Evolutionary conservation across 2,888 invertebrate genomes (phyloP).

Genomic region (Polylopha cassiicola): DNA sequence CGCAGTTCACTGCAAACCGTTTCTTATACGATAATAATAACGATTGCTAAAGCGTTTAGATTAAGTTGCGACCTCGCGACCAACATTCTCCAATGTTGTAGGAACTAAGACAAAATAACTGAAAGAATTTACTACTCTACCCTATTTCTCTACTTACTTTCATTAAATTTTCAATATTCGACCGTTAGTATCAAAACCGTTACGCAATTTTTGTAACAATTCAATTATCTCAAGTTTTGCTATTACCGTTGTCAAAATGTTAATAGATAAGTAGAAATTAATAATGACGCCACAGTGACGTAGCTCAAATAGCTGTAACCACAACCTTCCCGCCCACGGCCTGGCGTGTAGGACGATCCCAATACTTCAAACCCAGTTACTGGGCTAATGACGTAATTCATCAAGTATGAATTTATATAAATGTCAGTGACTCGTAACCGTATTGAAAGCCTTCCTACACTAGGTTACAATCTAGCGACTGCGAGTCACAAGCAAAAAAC

Average conservation of each 20-base stretch:
- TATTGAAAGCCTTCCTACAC: constrained; percentile 10
- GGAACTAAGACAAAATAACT: no score
- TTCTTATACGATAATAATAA: constrained; percentile 28
- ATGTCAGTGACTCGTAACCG: constrained; percentile 6
- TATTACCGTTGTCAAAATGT: constrained; percentile 40
- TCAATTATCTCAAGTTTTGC: no score
- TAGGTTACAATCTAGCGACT: no score
- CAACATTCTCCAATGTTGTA: constrained; percentile 24
- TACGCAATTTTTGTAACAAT: no score
- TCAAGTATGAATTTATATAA: background rate
- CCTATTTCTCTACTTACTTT: no score
- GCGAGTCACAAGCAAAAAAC: no score
- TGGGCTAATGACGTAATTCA: constrained; percentile 34
- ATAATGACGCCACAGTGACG: constrained; percentile 18
- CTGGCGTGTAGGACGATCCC: constrained; percentile 20
- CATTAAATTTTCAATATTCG: no score
- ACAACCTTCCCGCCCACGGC: constrained; percentile 62
- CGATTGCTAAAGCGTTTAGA: constrained; percentile 32
- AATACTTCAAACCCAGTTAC: constrained; percentile 33
- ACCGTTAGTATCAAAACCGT: no score
- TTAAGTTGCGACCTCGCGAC: constrained; percentile 39
- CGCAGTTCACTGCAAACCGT: constrained; percentile 39
- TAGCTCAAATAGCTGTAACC: constrained; percentile 47
- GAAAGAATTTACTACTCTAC: no score
- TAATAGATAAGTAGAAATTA: constrained; percentile 4